A percentile compares a stretch with the other conserved stretches of the same genome.
These are phyloP conservation scores for Lottia scabra DNA, from an alignment of 2,888 invertebrate genomes.

Conservation along the genomic window DNA sequence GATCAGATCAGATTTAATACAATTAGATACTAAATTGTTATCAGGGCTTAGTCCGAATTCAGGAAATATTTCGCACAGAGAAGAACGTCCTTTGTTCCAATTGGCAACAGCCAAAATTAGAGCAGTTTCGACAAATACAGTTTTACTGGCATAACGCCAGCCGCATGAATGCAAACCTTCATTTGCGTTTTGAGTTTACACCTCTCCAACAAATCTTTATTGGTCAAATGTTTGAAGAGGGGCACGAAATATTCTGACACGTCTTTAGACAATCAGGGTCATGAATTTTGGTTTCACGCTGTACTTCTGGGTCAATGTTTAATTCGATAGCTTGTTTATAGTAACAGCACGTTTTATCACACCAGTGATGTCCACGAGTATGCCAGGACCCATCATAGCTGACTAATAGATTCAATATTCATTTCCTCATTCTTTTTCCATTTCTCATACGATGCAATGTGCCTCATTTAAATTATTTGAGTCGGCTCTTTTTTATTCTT, in stretches of 20 bases:
- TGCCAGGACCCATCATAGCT: not conserved
- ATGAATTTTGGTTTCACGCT: not conserved
- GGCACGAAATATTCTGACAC: not conserved
- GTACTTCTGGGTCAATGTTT: not conserved
- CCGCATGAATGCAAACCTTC: not conserved
- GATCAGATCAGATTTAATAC: not conserved
- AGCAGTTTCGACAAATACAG: not conserved
- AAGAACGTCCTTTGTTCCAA: not conserved
- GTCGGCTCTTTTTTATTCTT: not conserved
- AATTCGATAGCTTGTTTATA: not conserved
- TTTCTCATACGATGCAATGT: not conserved
- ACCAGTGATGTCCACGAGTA: conserved; percentile 13
- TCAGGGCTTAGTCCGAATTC: not conserved
- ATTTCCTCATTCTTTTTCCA: not conserved
- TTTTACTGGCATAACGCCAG: not conserved
- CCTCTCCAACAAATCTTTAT: not conserved
- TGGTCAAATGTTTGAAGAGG: not conserved
- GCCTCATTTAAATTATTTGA: not conserved
- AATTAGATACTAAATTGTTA: not conserved
- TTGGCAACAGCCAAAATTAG: not conserved
- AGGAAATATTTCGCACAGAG: not conserved
- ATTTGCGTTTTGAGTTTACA: not conserved
- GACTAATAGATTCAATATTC: not conserved
- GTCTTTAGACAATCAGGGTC: not conserved
- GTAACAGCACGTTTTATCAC: not conserved